These are phyloP conservation scores for Dinothrombium tinctorium DNA, from an alignment of 1,140 invertebrate species.

Conservation along the genomic window DNA sequence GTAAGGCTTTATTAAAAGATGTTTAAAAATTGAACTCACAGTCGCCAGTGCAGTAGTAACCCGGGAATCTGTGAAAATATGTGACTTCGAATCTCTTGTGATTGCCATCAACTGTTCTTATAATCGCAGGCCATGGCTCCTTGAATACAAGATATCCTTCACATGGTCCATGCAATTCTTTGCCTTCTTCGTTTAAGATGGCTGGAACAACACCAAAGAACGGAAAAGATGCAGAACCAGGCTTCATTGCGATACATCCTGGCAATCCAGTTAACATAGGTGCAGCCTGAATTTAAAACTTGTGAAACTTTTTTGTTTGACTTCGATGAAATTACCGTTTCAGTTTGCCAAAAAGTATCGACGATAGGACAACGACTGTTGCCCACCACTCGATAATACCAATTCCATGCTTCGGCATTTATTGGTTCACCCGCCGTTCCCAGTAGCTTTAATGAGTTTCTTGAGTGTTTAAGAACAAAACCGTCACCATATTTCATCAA, in stretches of 20 bases:
- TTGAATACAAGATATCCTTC: constrained; percentile 58
- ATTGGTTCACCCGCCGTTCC: constrained; percentile 93
- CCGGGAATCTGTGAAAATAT: constrained; percentile 85
- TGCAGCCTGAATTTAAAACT: constrained; percentile 19
- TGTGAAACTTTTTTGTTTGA: background rate
- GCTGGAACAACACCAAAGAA: constrained; percentile 77
- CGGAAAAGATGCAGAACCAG: constrained; percentile 80
- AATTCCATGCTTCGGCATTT: constrained; percentile 91
- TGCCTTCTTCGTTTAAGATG: constrained; percentile 64
- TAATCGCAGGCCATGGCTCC: constrained; percentile 82
- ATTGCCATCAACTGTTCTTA: constrained; percentile 74
- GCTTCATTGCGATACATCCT: constrained; percentile 82
- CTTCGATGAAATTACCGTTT: constrained; percentile 35
- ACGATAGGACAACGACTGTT: constrained; percentile 44
- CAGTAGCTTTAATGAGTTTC: constrained; percentile 41
- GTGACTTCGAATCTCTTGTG: constrained; percentile 77
- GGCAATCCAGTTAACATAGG: constrained; percentile 71
- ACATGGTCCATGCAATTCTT: constrained; percentile 56
- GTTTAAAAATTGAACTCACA: constrained; percentile 29
- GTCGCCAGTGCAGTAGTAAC: constrained; percentile 91
- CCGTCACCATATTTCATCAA: constrained; percentile 61
- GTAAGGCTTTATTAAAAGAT: background rate
- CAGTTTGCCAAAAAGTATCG: constrained; percentile 98
- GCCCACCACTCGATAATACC: constrained; percentile 77
- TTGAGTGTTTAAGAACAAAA: constrained; percentile 27